Base-by-base conservation (phyloP, 2,888 invertebrate species). In the Chymomyza amoena region DNA sequence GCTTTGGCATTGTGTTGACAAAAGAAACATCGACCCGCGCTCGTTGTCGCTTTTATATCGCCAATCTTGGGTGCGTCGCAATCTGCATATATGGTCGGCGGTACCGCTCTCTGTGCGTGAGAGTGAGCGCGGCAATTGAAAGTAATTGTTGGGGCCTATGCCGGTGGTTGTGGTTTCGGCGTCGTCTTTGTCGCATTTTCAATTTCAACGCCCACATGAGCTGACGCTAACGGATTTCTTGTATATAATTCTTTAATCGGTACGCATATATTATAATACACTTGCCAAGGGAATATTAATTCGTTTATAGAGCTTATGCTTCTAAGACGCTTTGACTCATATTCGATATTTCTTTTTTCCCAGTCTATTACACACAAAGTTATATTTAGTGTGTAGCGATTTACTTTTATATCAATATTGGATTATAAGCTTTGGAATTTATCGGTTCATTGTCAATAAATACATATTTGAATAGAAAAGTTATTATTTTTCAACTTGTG, bases 191-290 rank as follows among this genome's bases (percentile, higher is more conserved):
- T 15, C 51, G 51, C 51, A 51, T 51, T 51, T 51, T 51, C 54
- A 54, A 71, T 36, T 9, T 67, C 70, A 70, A 76, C 81, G 81
- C 80, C 78, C 78, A 81, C 79, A 68, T 51, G 65, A 69, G 68
- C 74, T 83, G 69, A 75, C 73, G 76, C 81, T 80, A 81, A 83
- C 83, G 76, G 76, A 76, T 76, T 73, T 67, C 54, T 54, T 54
- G 54, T 18, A 54, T 45, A 13, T 45, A 13, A 45, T 45, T 13
- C 39, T 13, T 45, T 13, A 10, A 45, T 45, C 36, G 36, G 7
- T 36, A 9, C 36, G 13, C 39, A 45, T 45, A 13, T 45, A 13
- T 45, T 45, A 45, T 13, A 45, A 45, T 45, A 45, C 39, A 45
- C 36, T 45, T 45, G 39, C 39, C 10, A 13, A 10, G 39, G 39